A percentile compares a stretch with the other conserved stretches of the same genome.
Evolutionary conservation across 2,888 invertebrate genomes (phyloP).

Genomic region (Hermaeophaga mercurialis): DNA sequence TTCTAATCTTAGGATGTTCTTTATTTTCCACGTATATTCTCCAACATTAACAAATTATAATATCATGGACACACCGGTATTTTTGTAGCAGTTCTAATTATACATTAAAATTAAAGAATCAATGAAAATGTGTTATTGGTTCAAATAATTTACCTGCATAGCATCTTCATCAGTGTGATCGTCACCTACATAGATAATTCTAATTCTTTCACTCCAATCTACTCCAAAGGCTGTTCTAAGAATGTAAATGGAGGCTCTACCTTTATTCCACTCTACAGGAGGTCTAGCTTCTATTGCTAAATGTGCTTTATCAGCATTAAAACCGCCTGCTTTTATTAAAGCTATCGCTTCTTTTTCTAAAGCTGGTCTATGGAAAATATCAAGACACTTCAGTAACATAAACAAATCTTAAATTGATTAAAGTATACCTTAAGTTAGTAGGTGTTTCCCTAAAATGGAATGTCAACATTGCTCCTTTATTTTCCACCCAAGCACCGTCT

Average conservation of each 20-base stretch:
- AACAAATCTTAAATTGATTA: not conserved
- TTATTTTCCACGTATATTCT: no score
- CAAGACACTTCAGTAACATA: no score
- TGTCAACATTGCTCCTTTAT: conserved; percentile 84
- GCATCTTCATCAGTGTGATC: conserved; percentile 90
- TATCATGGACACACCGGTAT: no score
- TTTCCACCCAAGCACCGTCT: conserved; percentile 91
- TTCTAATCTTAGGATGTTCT: no score
- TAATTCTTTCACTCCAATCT: conserved; percentile 89
- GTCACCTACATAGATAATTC: conserved; percentile 89
- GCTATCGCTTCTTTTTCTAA: conserved; percentile 74
- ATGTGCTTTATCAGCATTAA: conserved; percentile 78
- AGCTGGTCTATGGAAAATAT: conserved; percentile 54
- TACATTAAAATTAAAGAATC: no score
- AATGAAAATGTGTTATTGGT: no score
- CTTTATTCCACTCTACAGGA: conserved; percentile 91
- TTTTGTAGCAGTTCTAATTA: no score
- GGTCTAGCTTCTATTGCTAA: conserved; percentile 91
- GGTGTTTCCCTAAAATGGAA: conserved; percentile 90
- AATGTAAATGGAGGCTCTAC: conserved; percentile 88
- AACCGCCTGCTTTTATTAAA: conserved; percentile 77
- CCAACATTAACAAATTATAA: no score
- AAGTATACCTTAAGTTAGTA: conserved; percentile 61
- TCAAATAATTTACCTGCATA: conserved; percentile 74
- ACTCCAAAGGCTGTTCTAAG: conserved; percentile 87